Evolutionary conservation across 2,888 invertebrate species (phyloP), one percentile per base, ranked within the genome.

Genomic region (Helleia helle): DNA sequence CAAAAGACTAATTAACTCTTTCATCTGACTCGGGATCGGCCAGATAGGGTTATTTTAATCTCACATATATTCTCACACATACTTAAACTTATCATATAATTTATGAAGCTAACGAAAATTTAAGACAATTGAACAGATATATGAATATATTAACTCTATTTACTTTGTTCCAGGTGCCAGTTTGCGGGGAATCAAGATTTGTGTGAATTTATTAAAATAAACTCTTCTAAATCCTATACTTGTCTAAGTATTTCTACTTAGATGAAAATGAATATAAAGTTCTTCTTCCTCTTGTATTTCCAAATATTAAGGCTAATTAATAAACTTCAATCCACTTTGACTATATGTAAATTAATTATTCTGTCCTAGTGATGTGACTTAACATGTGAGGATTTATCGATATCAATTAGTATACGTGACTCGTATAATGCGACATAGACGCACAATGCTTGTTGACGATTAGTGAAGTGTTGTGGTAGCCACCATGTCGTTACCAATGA

Each of bases 401-500:
- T 13, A 3, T 28, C 3, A n/a, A n/a, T 40, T 5, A 15, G 9
- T 15, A 5, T 14, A 31, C 41, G 26, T 9, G 22, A 34, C 41
- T 43, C 29, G n/a, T 29, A 27, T 48, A 45, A 38, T 43, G 70
- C 65, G 68, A 58, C 36, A 70, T 53, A 55, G 68, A 71, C 67
- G 67, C 61, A 49, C 41, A 36, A 52, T 59, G 55, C 44, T 54
- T 14, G 15, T 43, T 26, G 8, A 30, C 24, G 34, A 8, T 17
- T 43, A 44, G 38, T 44, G 31, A 27, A 26, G 14, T 36, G 38
- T 11, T 28, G 40, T 34, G 24, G 27, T 40, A 30, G 40, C 39
- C 44, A 58, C 12, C 6, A 81, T 80, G 79, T 74, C 83, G 51
- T 58, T 65, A 51, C 86, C 87, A 2, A 90, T 90, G 75, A 87